phyloP scores from a whole-genome alignment of 2,888 invertebrate genomes.

The Odontocolon sp. region DNA sequence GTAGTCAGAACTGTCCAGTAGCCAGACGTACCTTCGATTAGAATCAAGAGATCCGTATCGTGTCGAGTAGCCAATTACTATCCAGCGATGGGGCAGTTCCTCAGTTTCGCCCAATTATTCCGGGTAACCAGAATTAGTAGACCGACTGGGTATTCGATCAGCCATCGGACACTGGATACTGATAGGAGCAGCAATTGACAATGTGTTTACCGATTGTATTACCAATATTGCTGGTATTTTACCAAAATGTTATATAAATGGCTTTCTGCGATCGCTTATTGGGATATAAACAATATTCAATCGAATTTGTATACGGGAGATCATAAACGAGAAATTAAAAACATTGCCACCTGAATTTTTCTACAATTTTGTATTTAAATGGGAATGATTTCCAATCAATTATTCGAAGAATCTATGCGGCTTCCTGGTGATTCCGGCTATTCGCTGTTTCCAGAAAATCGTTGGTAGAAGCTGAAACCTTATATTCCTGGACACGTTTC shows the following conservation, averaged over 20 bases:
- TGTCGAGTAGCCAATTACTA: constrained; percentile 49
- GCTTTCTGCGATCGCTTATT: background rate
- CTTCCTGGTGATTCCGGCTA: too few species aligned
- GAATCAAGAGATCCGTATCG: constrained; percentile 45
- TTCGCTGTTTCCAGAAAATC: background rate
- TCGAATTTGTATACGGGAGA: too few species aligned
- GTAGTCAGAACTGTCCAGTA: background rate
- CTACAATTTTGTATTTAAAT: too few species aligned
- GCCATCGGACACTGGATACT: constrained; percentile 23
- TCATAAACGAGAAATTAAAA: too few species aligned
- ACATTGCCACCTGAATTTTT: too few species aligned
- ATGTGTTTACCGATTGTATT: background rate
- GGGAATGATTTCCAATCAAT: too few species aligned
- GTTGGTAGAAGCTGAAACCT: background rate
- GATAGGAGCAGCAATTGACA: background rate
- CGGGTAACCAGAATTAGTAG: constrained; percentile 27
- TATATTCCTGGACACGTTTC: background rate
- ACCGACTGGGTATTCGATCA: constrained; percentile 26
- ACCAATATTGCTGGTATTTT: background rate
- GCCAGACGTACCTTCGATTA: constrained; percentile 35
- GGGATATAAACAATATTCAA: background rate
- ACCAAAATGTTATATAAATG: background rate
- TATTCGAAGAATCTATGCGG: too few species aligned
- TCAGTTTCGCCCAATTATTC: constrained; percentile 2
- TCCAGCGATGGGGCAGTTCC: background rate